A percentile compares a stretch with the other conserved stretches of the same genome.
Conservation (phyloP, 2,113 vertebrate genomes). For the Megaleporinus macrocephalus region DNA sequence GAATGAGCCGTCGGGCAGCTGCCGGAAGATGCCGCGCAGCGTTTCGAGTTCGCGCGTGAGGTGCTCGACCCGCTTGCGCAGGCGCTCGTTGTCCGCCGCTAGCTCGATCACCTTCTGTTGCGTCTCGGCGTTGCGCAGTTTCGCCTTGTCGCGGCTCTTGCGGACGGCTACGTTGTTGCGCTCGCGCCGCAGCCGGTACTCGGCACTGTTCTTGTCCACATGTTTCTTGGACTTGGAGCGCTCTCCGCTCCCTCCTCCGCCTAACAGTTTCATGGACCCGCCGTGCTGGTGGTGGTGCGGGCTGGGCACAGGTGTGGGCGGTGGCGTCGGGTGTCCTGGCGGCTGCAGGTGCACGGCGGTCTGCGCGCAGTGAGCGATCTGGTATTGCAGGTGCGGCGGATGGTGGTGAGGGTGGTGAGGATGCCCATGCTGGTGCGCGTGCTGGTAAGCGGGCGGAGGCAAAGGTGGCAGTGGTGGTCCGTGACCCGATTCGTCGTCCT, state of each 20-base stretch:
- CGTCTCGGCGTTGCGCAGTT: conserved; percentile 95
- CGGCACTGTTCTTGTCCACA: conserved; percentile 92
- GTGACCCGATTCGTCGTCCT: conserved; percentile 86
- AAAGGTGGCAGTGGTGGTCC: conserved; percentile 47
- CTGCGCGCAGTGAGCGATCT: conserved; percentile 95
- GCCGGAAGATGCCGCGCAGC: conserved; percentile 94
- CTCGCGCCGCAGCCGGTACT: conserved; percentile 94
- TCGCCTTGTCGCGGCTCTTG: conserved; percentile 97
- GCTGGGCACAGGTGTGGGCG: conserved; percentile 95
- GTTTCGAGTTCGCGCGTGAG: conserved; percentile 95
- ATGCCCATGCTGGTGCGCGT: conserved; percentile 61
- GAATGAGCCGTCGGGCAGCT: conserved; percentile 92
- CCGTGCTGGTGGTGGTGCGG: conserved; percentile 81
- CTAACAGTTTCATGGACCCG: conserved; percentile 73
- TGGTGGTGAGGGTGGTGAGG: conserved; percentile 73
- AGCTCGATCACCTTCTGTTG: conserved; percentile 97
- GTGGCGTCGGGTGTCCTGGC: conserved; percentile 93
- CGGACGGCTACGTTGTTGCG: conserved; percentile 98
- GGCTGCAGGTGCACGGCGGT: conserved; percentile 96
- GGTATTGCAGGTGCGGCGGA: conserved; percentile 90
- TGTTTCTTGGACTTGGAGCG: conserved; percentile 87
- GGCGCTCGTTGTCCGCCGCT: conserved; percentile 91
- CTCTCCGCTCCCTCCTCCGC: conserved; percentile 56
- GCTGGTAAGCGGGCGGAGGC: conserved; percentile 81
- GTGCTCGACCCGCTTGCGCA: conserved; percentile 94